Conservation (phyloP, 2,888 invertebrate species). For the Nomada fabriciana region DNA sequence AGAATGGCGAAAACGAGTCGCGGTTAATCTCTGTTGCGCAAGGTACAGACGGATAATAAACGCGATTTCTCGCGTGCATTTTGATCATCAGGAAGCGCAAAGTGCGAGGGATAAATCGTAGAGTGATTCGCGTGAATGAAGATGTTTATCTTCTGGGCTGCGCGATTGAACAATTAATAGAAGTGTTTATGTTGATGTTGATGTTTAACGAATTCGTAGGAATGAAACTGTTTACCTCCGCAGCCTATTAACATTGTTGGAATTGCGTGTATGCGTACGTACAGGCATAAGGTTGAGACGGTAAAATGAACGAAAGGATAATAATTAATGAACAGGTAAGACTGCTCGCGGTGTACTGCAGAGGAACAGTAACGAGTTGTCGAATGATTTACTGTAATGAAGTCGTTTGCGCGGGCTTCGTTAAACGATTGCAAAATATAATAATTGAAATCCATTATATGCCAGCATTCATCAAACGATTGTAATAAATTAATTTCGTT, state of each 20-base stretch:
- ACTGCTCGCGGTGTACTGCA: conserved; percentile 11
- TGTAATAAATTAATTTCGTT: too few species aligned
- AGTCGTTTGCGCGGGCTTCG: not conserved
- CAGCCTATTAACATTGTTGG: not conserved
- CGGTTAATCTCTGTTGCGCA: conserved; percentile 1
- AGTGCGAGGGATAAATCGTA: not conserved
- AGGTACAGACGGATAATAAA: conserved; percentile 17
- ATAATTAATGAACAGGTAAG: conserved; percentile 26
- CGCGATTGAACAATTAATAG: not conserved
- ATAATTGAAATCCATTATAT: too few species aligned
- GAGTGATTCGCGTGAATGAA: conserved; percentile 8
- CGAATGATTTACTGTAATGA: conserved; percentile 33
- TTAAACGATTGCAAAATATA: conserved; percentile 1
- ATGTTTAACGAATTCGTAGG: conserved; percentile 3
- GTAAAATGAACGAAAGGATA: not conserved
- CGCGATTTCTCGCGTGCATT: not conserved
- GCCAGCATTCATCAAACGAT: too few species aligned
- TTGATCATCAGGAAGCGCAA: not conserved
- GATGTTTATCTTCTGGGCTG: not conserved
- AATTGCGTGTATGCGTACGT: conserved; percentile 1
- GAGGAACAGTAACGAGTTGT: conserved; percentile 21
- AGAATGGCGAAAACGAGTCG: not conserved
- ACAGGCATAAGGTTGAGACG: too few species aligned
- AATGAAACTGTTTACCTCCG: conserved; percentile 12
- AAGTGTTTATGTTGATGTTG: not conserved